phyloP scores from a whole-genome alignment of 2,888 invertebrate genomes.

The Aphidoletes aphidimyza region DNA sequence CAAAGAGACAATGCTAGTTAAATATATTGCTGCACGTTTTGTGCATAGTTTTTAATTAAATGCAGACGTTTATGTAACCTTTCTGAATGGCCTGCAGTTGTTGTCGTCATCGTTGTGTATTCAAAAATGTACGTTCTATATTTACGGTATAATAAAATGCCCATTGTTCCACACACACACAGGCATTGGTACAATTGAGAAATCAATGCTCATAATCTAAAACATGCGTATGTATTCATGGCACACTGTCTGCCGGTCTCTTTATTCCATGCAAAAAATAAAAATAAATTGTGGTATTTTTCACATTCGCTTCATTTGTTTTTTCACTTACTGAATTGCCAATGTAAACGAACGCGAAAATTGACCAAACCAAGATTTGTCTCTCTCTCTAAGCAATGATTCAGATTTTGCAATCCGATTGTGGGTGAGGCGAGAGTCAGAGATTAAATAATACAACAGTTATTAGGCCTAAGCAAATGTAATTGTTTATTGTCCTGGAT shows the following conservation, averaged over 20 bases:
- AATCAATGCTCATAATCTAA: constrained; percentile 12
- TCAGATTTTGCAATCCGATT: neutral
- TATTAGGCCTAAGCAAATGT: neutral
- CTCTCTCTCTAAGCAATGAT: too few relatives aligned
- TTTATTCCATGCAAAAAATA: too few relatives aligned
- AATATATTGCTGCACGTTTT: neutral
- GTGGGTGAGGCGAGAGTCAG: constrained; percentile 15
- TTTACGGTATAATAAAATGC: constrained; percentile 26
- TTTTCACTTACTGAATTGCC: neutral
- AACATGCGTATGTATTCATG: neutral
- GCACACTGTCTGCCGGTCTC: neutral
- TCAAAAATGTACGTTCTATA: constrained; percentile 41
- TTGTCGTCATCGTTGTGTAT: constrained; percentile 3
- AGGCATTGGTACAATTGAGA: neutral
- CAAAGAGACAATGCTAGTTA: constrained; percentile 9
- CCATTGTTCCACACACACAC: neutral
- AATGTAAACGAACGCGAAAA: neutral
- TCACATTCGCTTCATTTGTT: too few relatives aligned
- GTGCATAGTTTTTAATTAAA: constrained; percentile 49
- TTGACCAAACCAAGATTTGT: neutral
- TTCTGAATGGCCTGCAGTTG: constrained; percentile 22
- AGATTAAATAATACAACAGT: constrained; percentile 13
- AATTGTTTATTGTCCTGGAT: constrained; percentile 23
- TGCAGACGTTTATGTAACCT: constrained; percentile 41
- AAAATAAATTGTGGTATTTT: neutral